phyloP scores from a whole-genome alignment of 2,797 vertebrate species.

The Acrossocheilus wenchowensis region DNA sequence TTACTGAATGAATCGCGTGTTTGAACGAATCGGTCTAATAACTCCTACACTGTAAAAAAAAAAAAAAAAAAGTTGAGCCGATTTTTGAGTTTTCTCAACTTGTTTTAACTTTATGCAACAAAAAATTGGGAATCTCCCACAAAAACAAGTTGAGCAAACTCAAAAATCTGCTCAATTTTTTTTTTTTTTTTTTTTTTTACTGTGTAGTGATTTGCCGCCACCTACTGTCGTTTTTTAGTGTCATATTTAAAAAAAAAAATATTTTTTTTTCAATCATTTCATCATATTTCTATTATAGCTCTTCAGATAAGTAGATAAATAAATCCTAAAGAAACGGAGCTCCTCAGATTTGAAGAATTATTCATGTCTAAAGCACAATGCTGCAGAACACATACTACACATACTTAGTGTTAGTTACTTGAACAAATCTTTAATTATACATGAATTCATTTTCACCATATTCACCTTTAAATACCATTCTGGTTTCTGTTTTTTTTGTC shows the following conservation, averaged over 20 bases:
- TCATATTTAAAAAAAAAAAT: background rate
- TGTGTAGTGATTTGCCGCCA: background rate
- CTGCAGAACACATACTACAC: background rate
- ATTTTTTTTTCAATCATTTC: background rate
- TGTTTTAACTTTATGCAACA: too few species aligned
- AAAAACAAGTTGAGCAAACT: too few species aligned
- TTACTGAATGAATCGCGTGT: background rate
- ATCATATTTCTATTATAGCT: background rate
- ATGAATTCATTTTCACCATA: background rate
- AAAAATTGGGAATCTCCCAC: too few species aligned
- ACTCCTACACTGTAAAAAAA: too few species aligned
- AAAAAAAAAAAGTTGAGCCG: too few species aligned
- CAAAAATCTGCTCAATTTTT: too few species aligned
- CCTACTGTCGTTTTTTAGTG: background rate
- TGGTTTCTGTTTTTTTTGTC: too few species aligned
- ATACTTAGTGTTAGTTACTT: too few species aligned
- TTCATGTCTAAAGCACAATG: background rate
- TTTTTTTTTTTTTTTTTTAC: too few species aligned
- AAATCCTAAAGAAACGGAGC: background rate
- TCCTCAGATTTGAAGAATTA: background rate
- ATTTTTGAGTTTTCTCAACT: too few species aligned
- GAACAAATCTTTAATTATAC: background rate
- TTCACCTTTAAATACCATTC: background rate
- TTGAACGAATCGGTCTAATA: background rate
- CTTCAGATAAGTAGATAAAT: too few species aligned